Conservation (phyloP, 2,113 vertebrate species). For the Ivindomyrus marchei region DNA sequence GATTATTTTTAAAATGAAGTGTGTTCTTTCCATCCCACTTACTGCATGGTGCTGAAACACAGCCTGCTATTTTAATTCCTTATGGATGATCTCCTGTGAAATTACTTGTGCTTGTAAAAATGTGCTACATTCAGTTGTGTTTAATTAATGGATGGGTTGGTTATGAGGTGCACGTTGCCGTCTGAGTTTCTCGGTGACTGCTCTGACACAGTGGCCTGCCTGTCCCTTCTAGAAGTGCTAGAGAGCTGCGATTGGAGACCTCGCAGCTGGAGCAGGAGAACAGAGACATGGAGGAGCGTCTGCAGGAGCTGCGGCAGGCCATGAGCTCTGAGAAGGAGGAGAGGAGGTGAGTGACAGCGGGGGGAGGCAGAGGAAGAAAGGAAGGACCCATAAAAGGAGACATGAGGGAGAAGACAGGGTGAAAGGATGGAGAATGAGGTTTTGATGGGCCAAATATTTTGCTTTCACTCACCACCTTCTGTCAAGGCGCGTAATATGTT, state of each 20-base stretch:
- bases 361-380: not conserved
- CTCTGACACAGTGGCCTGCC: constrained; percentile 17
- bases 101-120: not conserved
- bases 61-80: not conserved
- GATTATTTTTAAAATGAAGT: not conserved
- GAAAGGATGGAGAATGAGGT: not conserved
- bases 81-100: not conserved
- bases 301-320: constrained; percentile 65
- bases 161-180: not conserved
- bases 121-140: not conserved
- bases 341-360: constrained; percentile 64
- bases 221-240: constrained; percentile 62
- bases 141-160: not conserved
- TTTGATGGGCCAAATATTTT: not conserved
- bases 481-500: not conserved
- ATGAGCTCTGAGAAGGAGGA: constrained; percentile 77
- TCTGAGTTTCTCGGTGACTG: not conserved
- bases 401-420: not conserved
- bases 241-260: constrained; percentile 67
- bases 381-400: not conserved
- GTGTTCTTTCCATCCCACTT: not conserved
- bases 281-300: constrained; percentile 70
- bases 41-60: not conserved
- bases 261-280: constrained; percentile 67
- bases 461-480: not conserved